Evolutionary conservation across 2,888 invertebrate species (phyloP), one percentile per base, ranked within the genome.

Genomic region (Magallana nippona): DNA sequence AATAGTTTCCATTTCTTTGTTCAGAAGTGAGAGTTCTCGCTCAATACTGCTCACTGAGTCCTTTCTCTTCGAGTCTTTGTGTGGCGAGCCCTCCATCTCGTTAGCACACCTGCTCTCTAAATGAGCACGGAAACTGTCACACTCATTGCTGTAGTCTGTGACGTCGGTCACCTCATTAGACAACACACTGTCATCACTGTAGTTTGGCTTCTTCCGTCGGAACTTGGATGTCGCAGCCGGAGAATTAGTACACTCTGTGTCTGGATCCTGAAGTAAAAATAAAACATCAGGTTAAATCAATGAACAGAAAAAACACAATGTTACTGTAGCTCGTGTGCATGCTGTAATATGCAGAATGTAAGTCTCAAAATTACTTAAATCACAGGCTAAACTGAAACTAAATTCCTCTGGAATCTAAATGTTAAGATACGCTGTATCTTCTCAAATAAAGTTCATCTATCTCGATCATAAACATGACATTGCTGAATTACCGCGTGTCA

Each of bases 1-100:
- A 86, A 96, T 95, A 84, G 95, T 95, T 90, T 95, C 95, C 95
- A 96, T 96, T 89, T 96, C 95, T 86, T 95, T 93, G 89, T 95
- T 95, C 80, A 96, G 93, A 88, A 95, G 94, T 44, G 95, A 95
- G 86, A 96, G 94, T 92, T 96, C 96, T 80, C 95, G 93, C 89
- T 95, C 95, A 55, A 95, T 89, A 90, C 92, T 93, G 85, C 91
- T 91, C 82, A 92, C 92, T 22, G 93, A 93, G 86, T 91, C 90
- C 84, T 90, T 92, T 83, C 90, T 87, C 63, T 86, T 78, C 55
- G 84, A 88, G 63, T 85, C 84, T 80, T 90, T 89, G 62, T 87
- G 84, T 0, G 90, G 90, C 15, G 89, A 89, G 56, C 81, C 79
- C 19, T 82, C 85, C 13, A 83, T 62, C 82, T 83, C 86, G 57